Evolutionary conservation across 2,797 vertebrate species (phyloP), one percentile per base, ranked within the genome.

Genomic region (Eremophila alpestris): DNA sequence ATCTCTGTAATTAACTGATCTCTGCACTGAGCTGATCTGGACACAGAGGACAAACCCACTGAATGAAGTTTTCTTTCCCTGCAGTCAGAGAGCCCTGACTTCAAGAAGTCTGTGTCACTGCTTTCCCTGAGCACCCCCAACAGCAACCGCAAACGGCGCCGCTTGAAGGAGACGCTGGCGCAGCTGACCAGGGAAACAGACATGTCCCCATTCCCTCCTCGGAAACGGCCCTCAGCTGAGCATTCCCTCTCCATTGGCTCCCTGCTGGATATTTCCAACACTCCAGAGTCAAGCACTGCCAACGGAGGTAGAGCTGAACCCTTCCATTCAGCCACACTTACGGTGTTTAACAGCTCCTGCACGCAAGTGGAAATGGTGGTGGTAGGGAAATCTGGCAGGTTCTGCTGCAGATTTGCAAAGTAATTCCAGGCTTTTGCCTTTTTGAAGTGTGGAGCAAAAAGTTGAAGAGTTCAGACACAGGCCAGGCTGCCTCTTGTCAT

Each of bases 251-350:
- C 99, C 7, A 98, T 99, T 81, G 99, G 98, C 5, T 99, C 99
- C 51, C 97, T 99, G 83, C 97, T 99, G 81, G 99, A 99, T 97
- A 99, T 99, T 95, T 99, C 99, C 46, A 99, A 99, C 95, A 99
- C 99, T 22, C 99, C 99, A 0, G 99, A 99, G 26, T 98, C 98
- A 1, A 98, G 98, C 95, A 96, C 98, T 87, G 87, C 97, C 41
- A 97, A 97, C 34, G 97, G 98, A 98, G 99, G 99, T 99, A 98
- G 82, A 97, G 86, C 68, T 40, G 15, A 78, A 85, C 77, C 5
- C 49, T 59, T 83, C 46, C 4, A 2, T 69, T 92, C 59, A 63
- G 76, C n/a, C 60, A 4, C 38, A 9, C 22, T 80, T 62, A 7
- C 1, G 10, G 2, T 40, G 54, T 38, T 83, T 45, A 87, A 27